Percentiles rank a stretch among this genome's conserved stretches.
Evolutionary conservation across 2,888 invertebrate genomes (phyloP).

Genomic region (Erebia epiphron): DNA sequence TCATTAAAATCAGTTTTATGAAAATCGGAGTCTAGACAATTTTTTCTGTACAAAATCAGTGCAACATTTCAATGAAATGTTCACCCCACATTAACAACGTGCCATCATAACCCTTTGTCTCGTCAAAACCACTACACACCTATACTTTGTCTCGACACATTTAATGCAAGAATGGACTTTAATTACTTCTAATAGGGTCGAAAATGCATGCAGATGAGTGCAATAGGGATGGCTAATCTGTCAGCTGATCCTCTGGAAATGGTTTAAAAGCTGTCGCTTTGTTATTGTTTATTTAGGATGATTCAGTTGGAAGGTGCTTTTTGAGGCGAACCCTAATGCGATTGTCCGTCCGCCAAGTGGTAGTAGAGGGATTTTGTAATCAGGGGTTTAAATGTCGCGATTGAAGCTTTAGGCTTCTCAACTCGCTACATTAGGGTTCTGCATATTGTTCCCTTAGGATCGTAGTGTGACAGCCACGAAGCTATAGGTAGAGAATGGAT

Average conservation of each 20-base stretch:
- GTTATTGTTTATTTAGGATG: constrained; percentile 83
- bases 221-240: constrained; percentile 76
- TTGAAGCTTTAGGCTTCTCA: neutral
- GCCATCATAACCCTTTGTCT: constrained; percentile 66
- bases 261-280: constrained; percentile 79
- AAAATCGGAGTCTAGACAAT: constrained; percentile 20
- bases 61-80: constrained; percentile 33
- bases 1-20: constrained; percentile 9
- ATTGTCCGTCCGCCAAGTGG: constrained; percentile 70
- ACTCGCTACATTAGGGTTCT: neutral
- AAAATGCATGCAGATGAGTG: constrained; percentile 30
- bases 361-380: constrained; percentile 30
- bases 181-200: constrained; percentile 21
- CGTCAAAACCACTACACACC: constrained; percentile 64
- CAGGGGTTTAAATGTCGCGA: constrained; percentile 2
- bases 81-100: constrained; percentile 62
- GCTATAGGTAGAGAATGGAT: no score
- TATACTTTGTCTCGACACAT: constrained; percentile 22
- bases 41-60: constrained; percentile 29
- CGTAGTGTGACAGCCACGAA: no score
- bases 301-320: constrained; percentile 75
- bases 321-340: constrained; percentile 78
- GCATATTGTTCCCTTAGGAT: no score
- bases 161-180: constrained; percentile 29
- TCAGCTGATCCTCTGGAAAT: constrained; percentile 78